Evolutionary conservation across 2,113 vertebrate species (phyloP), one percentile per base, ranked within the genome.

Genomic region (Pteropus alecto): DNA sequence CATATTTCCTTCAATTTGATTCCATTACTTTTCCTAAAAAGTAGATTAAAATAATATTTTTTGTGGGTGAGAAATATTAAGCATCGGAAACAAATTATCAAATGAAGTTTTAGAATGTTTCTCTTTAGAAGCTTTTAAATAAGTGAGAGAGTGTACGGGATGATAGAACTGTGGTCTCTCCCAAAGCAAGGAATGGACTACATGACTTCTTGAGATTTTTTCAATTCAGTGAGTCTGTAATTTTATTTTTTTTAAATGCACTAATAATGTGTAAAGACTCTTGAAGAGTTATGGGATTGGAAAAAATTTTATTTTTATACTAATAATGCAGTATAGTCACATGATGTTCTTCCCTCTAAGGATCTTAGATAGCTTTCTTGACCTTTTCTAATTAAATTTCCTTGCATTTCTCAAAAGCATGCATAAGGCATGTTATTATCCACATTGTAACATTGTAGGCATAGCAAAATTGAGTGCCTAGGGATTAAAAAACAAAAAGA

Each of bases 311-410:
- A 96, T 91, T 97, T 97, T 97, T 96, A 81, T 71, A 91, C 81
- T 96, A 95, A 94, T 96, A 73, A 94, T 89, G 94, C 28, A 78
- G 24, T 78, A 21, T 43, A 71, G 90, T 97, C 94, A 97, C 51
- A 58, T 87, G 60, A 71, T 51, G 10, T 35, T 87, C 90, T 76
- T 93, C 60, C 51, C 96, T 93, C 90, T 79, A 70, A 96, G 95
- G 92, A 92, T 92, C 87, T 79, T 86, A 51, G 82, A 97, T 90
- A 90, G 90, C n/a, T 94, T 97, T 81, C 95, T 96, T 97, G 96
- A 96, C 93, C 94, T 97, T 97, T 95, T 87, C 94, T 97, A 97
- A 96, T 96, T 96, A 97, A 87, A 79, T 96, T 87, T 79, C 67
- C 70, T 92, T 92, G 96, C 84, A 94, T 95, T 93, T 95, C 65